phyloP scores from a whole-genome alignment of 2,113 vertebrate species.

The Haemorhous mexicanus region DNA sequence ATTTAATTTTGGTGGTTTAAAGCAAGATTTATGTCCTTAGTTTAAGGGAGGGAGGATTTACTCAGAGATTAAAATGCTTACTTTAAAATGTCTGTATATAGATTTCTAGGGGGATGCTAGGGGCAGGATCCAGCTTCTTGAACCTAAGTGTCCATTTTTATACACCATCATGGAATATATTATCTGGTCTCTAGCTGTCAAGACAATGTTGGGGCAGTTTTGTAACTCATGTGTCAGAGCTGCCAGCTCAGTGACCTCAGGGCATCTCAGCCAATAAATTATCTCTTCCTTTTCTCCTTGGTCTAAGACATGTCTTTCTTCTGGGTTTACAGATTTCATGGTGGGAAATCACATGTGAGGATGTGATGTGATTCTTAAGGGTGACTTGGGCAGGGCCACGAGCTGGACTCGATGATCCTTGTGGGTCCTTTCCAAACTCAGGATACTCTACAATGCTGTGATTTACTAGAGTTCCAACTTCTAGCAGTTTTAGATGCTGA shows the following conservation, averaged over 20 bases:
- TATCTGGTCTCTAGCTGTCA: neutral
- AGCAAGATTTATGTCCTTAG: neutral
- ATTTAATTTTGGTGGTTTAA: neutral
- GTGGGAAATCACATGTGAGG: neutral
- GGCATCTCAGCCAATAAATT: neutral
- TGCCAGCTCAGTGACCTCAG: neutral
- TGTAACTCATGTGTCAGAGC: neutral
- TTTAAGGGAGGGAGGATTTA: neutral
- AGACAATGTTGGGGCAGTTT: neutral
- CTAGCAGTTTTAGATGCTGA: neutral
- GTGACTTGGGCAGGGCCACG: neutral
- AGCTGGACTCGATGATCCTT: fast-evolving
- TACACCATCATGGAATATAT: neutral
- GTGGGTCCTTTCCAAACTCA: neutral
- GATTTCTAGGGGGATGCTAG: neutral
- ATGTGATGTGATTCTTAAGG: neutral
- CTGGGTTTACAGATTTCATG: neutral
- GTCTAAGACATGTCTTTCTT: neutral
- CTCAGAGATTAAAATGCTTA: neutral
- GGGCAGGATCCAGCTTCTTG: neutral
- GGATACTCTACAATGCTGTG: neutral
- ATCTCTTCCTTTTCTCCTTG: neutral
- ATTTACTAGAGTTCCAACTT: neutral
- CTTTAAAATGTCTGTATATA: neutral
- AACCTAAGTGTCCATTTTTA: neutral